phyloP scores from a whole-genome alignment of 2,113 vertebrate species.

The Paradoxurus hermaphroditus region DNA sequence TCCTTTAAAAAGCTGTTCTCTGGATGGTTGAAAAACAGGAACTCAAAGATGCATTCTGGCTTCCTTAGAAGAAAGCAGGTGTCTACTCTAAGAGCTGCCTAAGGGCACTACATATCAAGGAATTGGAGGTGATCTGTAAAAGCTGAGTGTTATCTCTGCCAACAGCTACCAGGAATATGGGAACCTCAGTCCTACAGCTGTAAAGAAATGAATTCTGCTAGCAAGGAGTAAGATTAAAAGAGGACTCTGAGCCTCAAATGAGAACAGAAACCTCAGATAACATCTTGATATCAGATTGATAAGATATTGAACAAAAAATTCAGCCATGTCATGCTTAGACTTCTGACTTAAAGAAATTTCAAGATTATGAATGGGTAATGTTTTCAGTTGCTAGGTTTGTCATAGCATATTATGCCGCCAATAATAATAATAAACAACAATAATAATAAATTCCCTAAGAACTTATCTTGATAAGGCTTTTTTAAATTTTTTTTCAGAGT shows the following conservation, averaged over 20 bases:
- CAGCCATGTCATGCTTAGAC: neutral
- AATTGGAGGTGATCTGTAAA: neutral
- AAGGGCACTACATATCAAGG: neutral
- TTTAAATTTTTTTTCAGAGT: neutral
- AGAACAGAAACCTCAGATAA: neutral
- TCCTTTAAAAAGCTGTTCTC: neutral
- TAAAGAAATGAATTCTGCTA: neutral
- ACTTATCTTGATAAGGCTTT: neutral
- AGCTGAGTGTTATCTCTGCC: neutral
- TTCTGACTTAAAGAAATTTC: neutral
- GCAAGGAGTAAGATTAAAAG: neutral
- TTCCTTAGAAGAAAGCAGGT: neutral
- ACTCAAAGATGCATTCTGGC: neutral
- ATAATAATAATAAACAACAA: neutral
- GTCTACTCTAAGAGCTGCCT: neutral
- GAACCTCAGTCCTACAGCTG: neutral
- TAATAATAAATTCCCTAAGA: neutral
- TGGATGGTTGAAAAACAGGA: neutral
- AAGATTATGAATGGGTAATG: neutral
- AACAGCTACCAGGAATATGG: neutral
- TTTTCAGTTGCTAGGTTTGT: neutral
- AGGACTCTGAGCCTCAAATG: neutral
- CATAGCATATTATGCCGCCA: neutral
- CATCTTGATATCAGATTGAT: neutral
- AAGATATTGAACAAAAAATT: neutral